These are phyloP conservation scores for Eptatretus burgeri DNA, from an alignment of 2,113 vertebrate genomes.

Conservation along the genomic window DNA sequence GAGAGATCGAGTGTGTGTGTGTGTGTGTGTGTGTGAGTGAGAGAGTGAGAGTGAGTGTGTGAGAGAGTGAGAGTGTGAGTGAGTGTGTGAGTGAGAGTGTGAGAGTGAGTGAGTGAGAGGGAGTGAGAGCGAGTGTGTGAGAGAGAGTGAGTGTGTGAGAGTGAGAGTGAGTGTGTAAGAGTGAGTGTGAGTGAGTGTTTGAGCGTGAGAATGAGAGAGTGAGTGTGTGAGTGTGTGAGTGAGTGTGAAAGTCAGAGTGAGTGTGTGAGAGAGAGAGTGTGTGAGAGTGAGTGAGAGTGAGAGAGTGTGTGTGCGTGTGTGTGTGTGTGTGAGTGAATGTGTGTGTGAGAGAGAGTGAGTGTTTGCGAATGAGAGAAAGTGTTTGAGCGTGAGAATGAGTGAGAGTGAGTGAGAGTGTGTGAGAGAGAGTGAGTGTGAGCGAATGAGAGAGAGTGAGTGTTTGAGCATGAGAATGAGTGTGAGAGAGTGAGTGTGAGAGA, in stretches of 20 bases:
- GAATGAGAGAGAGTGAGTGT: too few relatives aligned
- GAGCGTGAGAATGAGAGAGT: too few relatives aligned
- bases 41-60: neutral
- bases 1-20: neutral
- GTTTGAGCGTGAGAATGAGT: too few relatives aligned
- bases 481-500: neutral
- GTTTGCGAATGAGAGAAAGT: neutral
- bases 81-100: neutral
- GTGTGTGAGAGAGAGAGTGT: neutral
- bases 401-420: too few relatives aligned
- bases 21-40: neutral
- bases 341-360: neutral
- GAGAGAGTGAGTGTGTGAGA: too few relatives aligned
- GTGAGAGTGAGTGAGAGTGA: neutral
- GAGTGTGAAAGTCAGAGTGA: neutral
- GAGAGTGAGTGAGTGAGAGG: neutral
- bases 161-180: too few relatives aligned
- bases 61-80: neutral
- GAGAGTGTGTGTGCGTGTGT: neutral
- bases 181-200: too few relatives aligned
- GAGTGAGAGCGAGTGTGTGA: neutral
- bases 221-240: too few relatives aligned
- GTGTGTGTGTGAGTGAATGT: neutral
- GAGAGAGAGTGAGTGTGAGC: too few relatives aligned
- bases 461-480: too few relatives aligned